Evolutionary conservation across 2,888 invertebrate genomes (phyloP).

Genomic region (Oscheius sp.): DNA sequence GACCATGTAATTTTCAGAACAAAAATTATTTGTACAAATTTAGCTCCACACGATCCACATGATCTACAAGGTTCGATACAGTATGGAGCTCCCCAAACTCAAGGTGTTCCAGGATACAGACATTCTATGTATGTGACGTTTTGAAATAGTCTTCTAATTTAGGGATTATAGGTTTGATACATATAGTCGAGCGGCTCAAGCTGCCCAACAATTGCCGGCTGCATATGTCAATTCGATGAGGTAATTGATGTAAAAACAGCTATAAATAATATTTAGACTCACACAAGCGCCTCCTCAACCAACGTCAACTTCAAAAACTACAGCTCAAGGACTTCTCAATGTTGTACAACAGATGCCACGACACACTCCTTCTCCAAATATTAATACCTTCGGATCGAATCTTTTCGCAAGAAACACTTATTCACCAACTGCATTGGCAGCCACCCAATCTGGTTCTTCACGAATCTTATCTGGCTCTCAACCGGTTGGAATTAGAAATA

Average conservation of each 20-base stretch:
- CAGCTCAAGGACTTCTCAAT: slow-evolving; percentile 14
- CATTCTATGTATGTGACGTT: neutral
- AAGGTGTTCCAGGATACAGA: neutral
- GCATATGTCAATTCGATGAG: slow-evolving; percentile 19
- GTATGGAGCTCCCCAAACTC: neutral
- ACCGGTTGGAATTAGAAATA: neutral
- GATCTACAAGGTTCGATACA: neutral
- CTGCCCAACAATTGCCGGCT: neutral
- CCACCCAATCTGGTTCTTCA: neutral
- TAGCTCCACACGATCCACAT: neutral
- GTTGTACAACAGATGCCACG: slow-evolving; percentile 11
- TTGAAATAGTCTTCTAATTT: neutral
- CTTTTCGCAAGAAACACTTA: neutral
- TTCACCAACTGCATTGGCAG: neutral
- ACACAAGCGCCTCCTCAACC: neutral
- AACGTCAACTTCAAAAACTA: neutral
- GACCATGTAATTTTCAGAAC: neutral
- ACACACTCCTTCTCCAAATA: neutral
- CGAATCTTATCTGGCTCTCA: slow-evolving; percentile 3
- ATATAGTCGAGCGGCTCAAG: neutral
- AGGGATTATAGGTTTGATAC: neutral
- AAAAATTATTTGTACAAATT: neutral
- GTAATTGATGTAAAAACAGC: neutral
- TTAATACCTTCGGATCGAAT: neutral
- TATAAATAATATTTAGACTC: slow-evolving; percentile 17